These are phyloP conservation scores for Globodera ellingtonae DNA, from an alignment of 1,140 invertebrate species.

Conservation along the genomic window DNA sequence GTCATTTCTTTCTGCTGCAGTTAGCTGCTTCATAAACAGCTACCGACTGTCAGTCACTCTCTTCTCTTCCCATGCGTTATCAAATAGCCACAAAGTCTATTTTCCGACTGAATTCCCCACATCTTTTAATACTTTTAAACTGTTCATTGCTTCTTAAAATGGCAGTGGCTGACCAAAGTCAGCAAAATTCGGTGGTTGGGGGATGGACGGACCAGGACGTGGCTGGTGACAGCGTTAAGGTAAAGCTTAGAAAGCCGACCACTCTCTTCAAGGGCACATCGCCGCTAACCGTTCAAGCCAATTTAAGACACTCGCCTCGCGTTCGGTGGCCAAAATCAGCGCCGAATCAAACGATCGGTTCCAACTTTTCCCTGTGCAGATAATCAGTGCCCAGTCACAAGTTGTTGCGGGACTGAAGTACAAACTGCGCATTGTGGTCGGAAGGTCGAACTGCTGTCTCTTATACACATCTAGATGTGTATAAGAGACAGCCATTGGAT, in stretches of 20 bases:
- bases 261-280: too few relatives aligned
- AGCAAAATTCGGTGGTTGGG: neutral
- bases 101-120: neutral
- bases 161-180: neutral
- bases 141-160: neutral
- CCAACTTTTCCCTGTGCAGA: slow-evolving; percentile 22
- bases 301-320: neutral
- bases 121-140: neutral
- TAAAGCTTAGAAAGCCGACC: too few relatives aligned
- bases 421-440: slow-evolving; percentile 25
- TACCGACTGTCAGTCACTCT: neutral
- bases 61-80: neutral
- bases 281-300: too few relatives aligned
- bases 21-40: neutral
- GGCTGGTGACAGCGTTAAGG: neutral
- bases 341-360: slow-evolving; percentile 15
- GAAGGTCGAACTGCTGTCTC: slow-evolving; percentile 21
- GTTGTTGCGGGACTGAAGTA: slow-evolving; percentile 32
- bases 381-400: slow-evolving; percentile 32
- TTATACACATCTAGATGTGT: too few relatives aligned
- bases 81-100: neutral
- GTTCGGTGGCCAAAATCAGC: slow-evolving; percentile 3
- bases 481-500: too few relatives aligned
- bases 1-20: neutral
- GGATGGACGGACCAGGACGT: neutral